Evolutionary conservation across 92 coral and sea anemone species (phyloP), one percentile per base, ranked within the genome.

Genomic region (Phymanthus crucifer): DNA sequence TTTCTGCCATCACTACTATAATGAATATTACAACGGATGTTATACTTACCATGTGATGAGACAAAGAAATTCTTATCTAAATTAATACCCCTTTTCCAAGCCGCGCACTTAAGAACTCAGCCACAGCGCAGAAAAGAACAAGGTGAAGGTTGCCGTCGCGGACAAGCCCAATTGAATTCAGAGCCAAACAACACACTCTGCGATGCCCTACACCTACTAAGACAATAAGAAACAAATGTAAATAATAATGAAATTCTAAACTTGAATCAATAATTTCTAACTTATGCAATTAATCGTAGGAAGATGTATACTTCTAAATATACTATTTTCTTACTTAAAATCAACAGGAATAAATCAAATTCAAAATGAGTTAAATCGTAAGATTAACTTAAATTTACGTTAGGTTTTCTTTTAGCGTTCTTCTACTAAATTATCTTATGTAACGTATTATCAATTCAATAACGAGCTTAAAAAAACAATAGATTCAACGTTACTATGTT

Each of bases 111-210:
- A 69, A 33, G 73, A 38, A 69, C 73, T 23, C 43, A 69, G 73
- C 73, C 73, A 69, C 40, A 38, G 73, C 73, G 73, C 73, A 50
- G 71, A 66, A 69, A 38, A 69, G 73, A 69, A 43, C 73, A 32
- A 33, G 46, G 14, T 69, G 7, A 34, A 69, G 29, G n/a, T 21
- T 57, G 66, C 31, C 31, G 27, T 57, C 66, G 66, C 31, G 66
- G 66, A 57, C 66, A 21, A 57, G 3, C 31, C 27, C 66, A 57
- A 57, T 57, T 57, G 66, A 57, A 57, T 57, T 23, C 66, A 31
- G 23, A 57, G 66, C 66, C 66, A 57, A 57, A 57, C 66, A 57
- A 57, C 66, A 23, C 10, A 4, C 66, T 57, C 4, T 8, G 66
- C 21, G 19, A 52, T 0, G 61, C 21, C 61, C 61, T 52, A 12